These are phyloP conservation scores for Nephrotoma guestfalica DNA, from an alignment of 2,888 invertebrate genomes.

Conservation along the genomic window DNA sequence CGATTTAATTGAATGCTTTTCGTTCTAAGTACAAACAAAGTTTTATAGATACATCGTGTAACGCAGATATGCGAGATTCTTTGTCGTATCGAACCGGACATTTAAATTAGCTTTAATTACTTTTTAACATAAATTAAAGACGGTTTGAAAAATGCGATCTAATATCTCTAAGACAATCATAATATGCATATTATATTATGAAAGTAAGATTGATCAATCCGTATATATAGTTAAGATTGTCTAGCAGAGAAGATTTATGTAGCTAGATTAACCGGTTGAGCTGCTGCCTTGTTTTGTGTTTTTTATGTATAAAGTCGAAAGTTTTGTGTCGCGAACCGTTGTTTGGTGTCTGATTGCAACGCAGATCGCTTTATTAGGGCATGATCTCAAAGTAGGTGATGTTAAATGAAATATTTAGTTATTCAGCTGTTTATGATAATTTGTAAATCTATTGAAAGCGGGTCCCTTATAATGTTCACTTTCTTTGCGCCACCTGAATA, in stretches of 20 bases:
- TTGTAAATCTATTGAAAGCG: no score
- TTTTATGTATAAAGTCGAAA: not conserved
- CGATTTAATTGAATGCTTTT: not conserved
- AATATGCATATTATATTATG: not conserved
- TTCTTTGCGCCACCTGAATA: no score
- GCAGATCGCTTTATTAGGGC: not conserved
- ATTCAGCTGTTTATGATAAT: no score
- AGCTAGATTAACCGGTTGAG: not conserved
- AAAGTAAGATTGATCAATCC: not conserved
- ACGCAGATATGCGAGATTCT: not conserved
- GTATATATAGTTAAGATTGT: not conserved
- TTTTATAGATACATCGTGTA: not conserved
- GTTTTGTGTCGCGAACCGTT: not conserved
- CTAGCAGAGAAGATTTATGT: not conserved
- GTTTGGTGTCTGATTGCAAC: not conserved
- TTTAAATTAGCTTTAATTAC: not conserved
- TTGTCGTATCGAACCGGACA: not conserved
- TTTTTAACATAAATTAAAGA: not conserved
- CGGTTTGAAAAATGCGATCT: not conserved
- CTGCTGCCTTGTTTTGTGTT: not conserved
- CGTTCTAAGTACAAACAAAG: not conserved
- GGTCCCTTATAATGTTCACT: no score
- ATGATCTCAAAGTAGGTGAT: not conserved
- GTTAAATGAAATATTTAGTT: not conserved
- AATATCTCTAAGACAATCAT: not conserved